Evolutionary conservation across 2,113 vertebrate species (phyloP).

Genomic region (Leiothrix lutea): DNA sequence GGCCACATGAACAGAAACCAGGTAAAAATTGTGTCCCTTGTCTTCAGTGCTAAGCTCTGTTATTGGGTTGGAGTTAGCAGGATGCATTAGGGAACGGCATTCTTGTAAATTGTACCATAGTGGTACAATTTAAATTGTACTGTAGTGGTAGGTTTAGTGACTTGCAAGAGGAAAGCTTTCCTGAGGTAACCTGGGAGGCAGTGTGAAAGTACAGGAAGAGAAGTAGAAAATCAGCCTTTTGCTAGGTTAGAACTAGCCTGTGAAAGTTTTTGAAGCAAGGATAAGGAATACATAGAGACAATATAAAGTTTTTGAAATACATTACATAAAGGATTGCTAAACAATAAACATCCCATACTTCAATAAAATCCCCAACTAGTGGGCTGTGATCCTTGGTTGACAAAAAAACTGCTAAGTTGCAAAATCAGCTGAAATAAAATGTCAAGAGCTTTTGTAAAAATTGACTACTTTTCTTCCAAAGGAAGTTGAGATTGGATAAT

Average conservation of each 20-base stretch:
- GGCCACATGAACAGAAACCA: background rate
- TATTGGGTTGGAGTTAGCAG: background rate
- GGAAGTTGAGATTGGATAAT: background rate
- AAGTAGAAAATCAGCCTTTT: background rate
- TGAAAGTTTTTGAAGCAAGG: background rate
- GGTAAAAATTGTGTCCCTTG: background rate
- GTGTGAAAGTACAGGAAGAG: background rate
- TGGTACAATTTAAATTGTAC: no score
- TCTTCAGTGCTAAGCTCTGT: background rate
- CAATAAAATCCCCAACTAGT: background rate
- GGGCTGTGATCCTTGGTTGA: background rate
- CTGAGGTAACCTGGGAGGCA: background rate
- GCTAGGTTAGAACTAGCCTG: background rate
- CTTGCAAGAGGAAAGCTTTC: background rate
- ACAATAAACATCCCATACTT: background rate
- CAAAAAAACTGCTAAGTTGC: background rate
- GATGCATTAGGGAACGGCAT: accelerated
- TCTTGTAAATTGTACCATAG: background rate
- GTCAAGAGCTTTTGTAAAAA: background rate
- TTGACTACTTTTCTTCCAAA: background rate
- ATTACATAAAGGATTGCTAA: background rate
- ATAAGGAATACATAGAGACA: background rate
- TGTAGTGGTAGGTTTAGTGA: background rate
- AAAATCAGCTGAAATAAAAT: conserved; percentile 9
- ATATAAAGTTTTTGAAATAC: background rate